These are phyloP conservation scores for Acrobasis repandana DNA, from an alignment of 2,888 invertebrate genomes.

Conservation along the genomic window DNA sequence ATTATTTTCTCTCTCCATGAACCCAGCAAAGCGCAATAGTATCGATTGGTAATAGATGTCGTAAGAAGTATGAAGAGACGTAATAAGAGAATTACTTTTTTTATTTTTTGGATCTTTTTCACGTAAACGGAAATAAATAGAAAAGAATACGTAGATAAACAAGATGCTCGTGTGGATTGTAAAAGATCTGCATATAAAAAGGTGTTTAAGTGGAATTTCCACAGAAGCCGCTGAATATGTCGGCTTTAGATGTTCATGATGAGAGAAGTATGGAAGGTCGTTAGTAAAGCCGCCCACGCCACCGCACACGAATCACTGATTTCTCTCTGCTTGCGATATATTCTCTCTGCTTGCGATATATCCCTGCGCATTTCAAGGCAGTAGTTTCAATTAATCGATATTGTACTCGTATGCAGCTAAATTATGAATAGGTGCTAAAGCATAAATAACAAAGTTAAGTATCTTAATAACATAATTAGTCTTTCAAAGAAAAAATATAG, in stretches of 20 bases:
- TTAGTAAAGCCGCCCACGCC: constrained; percentile 15
- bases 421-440: no score
- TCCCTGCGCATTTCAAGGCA: not conserved
- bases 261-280: constrained; percentile 17
- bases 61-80: no score
- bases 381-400: not conserved
- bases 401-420: not conserved
- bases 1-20: no score
- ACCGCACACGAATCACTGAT: constrained; percentile 18
- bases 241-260: constrained; percentile 20
- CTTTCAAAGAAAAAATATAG: no score
- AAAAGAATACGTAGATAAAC: constrained; percentile 11
- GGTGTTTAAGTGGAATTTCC: constrained; percentile 17
- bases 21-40: no score
- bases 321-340: not conserved
- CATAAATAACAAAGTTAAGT: no score
- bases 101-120: not conserved
- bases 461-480: no score
- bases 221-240: constrained; percentile 16
- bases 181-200: constrained; percentile 21
- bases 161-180: constrained; percentile 10
- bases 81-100: no score
- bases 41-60: no score
- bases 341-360: not conserved
- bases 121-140: not conserved